Base-by-base conservation (phyloP, 2,888 invertebrate genomes). In the Odontocerum albicorne region DNA sequence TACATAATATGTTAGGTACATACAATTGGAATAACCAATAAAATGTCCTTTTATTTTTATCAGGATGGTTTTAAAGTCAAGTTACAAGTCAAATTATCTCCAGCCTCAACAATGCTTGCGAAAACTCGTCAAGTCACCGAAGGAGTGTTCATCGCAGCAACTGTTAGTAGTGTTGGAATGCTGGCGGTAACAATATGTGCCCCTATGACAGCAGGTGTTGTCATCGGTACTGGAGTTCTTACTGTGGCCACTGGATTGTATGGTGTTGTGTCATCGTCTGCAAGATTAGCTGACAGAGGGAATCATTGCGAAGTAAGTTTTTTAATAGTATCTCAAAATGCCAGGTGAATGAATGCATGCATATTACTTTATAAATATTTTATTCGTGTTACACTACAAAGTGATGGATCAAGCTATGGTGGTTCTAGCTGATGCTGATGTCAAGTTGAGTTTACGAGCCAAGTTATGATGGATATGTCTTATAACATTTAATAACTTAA, bases 241-340 rank as follows among this genome's bases (percentile, higher is more conserved):
- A 71, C 77, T 0, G 67, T 74, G 0, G 72, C 70, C 4, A 77
- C 79, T 0, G 81, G 81, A 0, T 36, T 77, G 1, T 82, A 82
- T 62, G 77, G 80, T 1, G 69, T 80, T 1, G 72, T 77, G 3
- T 66, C 81, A 4, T 81, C 80, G 7, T 72, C 75, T 0, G 58
- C 75, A 1, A 73, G 75, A 60, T 64, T 82, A 6, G 71, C 68
- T 33, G 82, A 81, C 64, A 70, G 81, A 49, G 70, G 64, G 15
- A 64, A 63, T 15, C 81, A 82, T 67, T 74, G 76, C 63, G 79
- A 82, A 72, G 81, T 81, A 64, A 56, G n/a, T n/a, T n/a, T n/a
- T n/a, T n/a, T n/a, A n/a, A n/a, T n/a, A n/a, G n/a, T n/a, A n/a
- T n/a, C n/a, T n/a, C n/a, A n/a, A n/a, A n/a, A n/a, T n/a, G n/a